Conservation (phyloP, 92 coral and sea anemone species). For the Plumapathes pennacea region DNA sequence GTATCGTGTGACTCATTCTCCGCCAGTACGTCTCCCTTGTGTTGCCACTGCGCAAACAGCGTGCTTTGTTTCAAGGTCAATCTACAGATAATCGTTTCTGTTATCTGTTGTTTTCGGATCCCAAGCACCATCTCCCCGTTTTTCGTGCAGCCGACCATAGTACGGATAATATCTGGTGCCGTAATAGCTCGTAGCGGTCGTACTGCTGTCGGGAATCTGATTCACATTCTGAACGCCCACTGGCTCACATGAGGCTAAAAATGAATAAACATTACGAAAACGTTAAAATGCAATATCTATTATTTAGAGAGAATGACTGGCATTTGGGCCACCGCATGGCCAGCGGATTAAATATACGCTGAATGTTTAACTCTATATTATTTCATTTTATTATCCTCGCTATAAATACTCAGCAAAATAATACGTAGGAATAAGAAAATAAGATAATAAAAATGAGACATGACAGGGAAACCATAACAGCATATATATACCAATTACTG, state of each 20-base stretch:
- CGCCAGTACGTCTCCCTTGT: neutral
- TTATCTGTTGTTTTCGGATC: neutral
- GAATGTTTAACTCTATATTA: too few species aligned
- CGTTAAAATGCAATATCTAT: too few species aligned
- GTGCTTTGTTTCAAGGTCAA: slow-evolving; percentile 5
- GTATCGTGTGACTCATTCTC: neutral
- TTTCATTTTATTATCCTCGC: too few species aligned
- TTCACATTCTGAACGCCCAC: slow-evolving; percentile 5
- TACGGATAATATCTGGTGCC: neutral
- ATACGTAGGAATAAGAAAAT: too few species aligned
- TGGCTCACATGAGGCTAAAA: neutral
- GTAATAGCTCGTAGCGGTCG: neutral
- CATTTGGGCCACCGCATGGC: too few species aligned
- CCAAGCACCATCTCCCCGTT: neutral
- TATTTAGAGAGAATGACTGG: too few species aligned
- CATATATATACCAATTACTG: too few species aligned
- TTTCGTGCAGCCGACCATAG: slow-evolving; percentile 16
- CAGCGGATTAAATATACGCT: too few species aligned
- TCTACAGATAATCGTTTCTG: slow-evolving; percentile 14
- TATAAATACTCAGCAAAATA: too few species aligned
- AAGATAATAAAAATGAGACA: too few species aligned
- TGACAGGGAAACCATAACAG: too few species aligned
- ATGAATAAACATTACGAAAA: neutral
- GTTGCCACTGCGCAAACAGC: slow-evolving; percentile 18
- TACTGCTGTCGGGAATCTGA: slow-evolving; percentile 4